Evolutionary conservation across 1,140 invertebrate genomes (phyloP).

Genomic region (Aphidius ervi): DNA sequence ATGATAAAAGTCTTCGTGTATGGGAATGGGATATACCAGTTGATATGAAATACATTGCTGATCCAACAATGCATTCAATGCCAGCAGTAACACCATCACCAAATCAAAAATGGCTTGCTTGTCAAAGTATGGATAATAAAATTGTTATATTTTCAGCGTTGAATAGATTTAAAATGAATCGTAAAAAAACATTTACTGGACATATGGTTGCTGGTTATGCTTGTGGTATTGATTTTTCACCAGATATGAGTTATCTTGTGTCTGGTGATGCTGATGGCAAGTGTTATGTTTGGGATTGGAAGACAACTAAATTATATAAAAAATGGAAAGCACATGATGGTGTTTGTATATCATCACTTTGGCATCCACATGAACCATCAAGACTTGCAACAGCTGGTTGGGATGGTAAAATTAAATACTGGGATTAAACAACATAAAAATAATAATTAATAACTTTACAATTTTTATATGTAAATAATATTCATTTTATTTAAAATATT

Average conservation of each 20-base stretch:
- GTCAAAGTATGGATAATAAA: slow-evolving; percentile 99
- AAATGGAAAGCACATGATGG: slow-evolving; percentile 99
- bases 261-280: slow-evolving; percentile 99
- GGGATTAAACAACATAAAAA: slow-evolving; percentile 70
- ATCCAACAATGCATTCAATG: slow-evolving; percentile 99
- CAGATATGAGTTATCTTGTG: slow-evolving; percentile 98
- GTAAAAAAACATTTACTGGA: slow-evolving; percentile 96
- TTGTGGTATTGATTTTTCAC: slow-evolving; percentile 94
- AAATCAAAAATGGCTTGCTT: slow-evolving; percentile 98
- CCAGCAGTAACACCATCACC: slow-evolving; percentile 91
- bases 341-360: slow-evolving; percentile 89
- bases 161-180: slow-evolving; percentile 95
- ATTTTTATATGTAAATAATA: slow-evolving; percentile 9
- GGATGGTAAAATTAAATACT: slow-evolving; percentile 98
- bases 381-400: slow-evolving; percentile 95
- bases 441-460: no score
- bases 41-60: slow-evolving; percentile 99
- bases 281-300: slow-evolving; percentile 99
- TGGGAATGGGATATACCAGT: slow-evolving; percentile 99
- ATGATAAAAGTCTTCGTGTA: slow-evolving; percentile 97
- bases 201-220: slow-evolving; percentile 99
- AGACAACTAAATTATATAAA: slow-evolving; percentile 94
- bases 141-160: slow-evolving; percentile 96
- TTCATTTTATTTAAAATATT: no score
- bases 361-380: slow-evolving; percentile 99